Conservation (phyloP, 2,113 vertebrate species). For the Donacobius atricapilla region DNA sequence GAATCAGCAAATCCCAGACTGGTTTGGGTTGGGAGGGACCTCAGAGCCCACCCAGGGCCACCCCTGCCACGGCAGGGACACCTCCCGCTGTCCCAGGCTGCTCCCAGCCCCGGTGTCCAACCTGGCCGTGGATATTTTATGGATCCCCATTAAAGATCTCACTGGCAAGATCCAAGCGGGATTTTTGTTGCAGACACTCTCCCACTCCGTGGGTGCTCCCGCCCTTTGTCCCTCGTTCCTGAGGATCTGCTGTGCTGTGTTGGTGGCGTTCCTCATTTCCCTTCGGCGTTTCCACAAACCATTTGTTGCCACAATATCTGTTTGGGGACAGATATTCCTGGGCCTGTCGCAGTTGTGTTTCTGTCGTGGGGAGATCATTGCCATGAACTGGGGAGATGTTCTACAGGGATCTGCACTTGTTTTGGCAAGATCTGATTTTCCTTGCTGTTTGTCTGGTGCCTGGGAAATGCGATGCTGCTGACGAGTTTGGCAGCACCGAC, state of each 20-base stretch:
- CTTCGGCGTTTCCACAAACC: not conserved
- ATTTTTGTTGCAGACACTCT: rapidly evolving
- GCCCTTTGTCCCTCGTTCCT: not conserved
- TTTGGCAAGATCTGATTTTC: not conserved
- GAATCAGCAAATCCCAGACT: not conserved
- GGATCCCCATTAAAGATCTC: rapidly evolving
- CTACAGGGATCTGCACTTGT: not conserved
- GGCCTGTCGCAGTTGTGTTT: not conserved
- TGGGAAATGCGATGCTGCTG: not conserved
- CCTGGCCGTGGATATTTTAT: not conserved
- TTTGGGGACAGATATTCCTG: not conserved
- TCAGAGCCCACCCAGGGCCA: not conserved
- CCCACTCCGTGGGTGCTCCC: not conserved
- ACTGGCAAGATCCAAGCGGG: not conserved
- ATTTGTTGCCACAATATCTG: rapidly evolving
- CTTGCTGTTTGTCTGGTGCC: not conserved
- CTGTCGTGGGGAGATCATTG: rapidly evolving
- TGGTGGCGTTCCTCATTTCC: not conserved
- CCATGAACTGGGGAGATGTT: not conserved
- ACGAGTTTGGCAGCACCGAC: not conserved
- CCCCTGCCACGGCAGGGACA: not conserved
- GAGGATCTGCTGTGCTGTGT: not conserved
- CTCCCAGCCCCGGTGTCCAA: not conserved
- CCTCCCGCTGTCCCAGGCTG: rapidly evolving
- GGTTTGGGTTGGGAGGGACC: not conserved